These are phyloP conservation scores for Ispidina picta DNA, from an alignment of 2,797 vertebrate species.

Conservation along the genomic window DNA sequence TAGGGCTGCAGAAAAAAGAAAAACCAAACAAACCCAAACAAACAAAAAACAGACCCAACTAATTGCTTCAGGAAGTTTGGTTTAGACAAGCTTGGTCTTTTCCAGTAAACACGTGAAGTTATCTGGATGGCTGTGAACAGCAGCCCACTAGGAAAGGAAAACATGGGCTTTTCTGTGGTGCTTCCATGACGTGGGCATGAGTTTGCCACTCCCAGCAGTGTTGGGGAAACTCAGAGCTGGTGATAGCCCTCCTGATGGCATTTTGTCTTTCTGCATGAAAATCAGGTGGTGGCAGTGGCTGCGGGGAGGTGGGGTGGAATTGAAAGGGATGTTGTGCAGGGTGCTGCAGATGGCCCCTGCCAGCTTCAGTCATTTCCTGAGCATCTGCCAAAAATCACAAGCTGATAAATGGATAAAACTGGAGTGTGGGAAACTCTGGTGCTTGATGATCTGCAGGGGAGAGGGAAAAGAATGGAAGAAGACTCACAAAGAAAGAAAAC, in stretches of 20 bases:
- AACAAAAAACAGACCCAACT: background rate
- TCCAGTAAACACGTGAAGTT: slow-evolving; percentile 50
- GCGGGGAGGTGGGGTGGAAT: slow-evolving; percentile 60
- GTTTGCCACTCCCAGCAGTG: slow-evolving; percentile 42
- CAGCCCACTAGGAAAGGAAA: slow-evolving; percentile 51
- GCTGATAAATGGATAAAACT: slow-evolving; percentile 79
- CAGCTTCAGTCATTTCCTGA: slow-evolving; percentile 88
- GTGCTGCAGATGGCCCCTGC: slow-evolving; percentile 67
- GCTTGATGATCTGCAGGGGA: slow-evolving; percentile 73
- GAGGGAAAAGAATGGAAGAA: slow-evolving; percentile 71
- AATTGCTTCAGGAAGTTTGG: slow-evolving; percentile 65
- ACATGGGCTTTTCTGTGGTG: slow-evolving; percentile 4
- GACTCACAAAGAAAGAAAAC: slow-evolving; percentile 22
- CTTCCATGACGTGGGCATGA: slow-evolving; percentile 65
- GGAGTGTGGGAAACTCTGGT: slow-evolving; percentile 86
- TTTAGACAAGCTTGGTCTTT: slow-evolving; percentile 50
- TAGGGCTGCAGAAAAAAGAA: background rate
- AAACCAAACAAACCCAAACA: accelerated
- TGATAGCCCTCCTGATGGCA: slow-evolving; percentile 64
- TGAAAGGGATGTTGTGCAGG: slow-evolving; percentile 75
- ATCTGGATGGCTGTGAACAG: slow-evolving; percentile 49
- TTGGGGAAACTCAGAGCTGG: slow-evolving; percentile 34
- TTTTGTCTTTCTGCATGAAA: slow-evolving; percentile 75
- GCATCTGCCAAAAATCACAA: slow-evolving; percentile 90
- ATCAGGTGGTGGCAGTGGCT: slow-evolving; percentile 58